These are phyloP conservation scores for Eristalis tenax DNA, from an alignment of 2,888 invertebrate species.

Conservation along the genomic window DNA sequence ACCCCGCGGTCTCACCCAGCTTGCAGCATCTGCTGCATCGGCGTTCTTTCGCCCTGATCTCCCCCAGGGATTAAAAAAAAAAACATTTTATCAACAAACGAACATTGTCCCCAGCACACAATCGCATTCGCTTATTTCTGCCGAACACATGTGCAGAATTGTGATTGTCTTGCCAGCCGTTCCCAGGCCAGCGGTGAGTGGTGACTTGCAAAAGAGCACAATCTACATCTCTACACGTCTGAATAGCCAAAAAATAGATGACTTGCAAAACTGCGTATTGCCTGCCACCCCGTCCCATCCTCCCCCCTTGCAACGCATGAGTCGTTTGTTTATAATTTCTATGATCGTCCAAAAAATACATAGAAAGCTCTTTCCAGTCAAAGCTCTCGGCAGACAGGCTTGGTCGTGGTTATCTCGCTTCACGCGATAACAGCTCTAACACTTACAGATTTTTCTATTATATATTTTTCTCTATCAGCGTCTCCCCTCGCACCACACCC, in stretches of 20 bases:
- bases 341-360: not conserved
- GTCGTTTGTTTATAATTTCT: conserved; percentile 7
- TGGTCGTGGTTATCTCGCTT: not conserved
- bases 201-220: not conserved
- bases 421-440: conserved; percentile 12
- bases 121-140: not conserved
- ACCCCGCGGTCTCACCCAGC: not conserved
- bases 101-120: not conserved
- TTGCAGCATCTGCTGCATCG: not conserved
- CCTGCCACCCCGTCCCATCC: not conserved
- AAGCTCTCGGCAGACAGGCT: not conserved
- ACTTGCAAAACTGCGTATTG: not conserved
- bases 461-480: not conserved
- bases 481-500: not conserved
- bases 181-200: not conserved
- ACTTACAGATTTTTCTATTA: conserved; percentile 7
- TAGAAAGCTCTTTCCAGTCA: not conserved
- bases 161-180: not conserved
- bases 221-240: not conserved
- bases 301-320: not conserved
- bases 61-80: not conserved
- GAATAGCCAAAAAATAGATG: not conserved
- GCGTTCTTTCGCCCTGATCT: not conserved
- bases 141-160: too few relatives aligned
- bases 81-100: not conserved